Conservation (phyloP, 2,797 vertebrate species). For the Meda fulgida region DNA sequence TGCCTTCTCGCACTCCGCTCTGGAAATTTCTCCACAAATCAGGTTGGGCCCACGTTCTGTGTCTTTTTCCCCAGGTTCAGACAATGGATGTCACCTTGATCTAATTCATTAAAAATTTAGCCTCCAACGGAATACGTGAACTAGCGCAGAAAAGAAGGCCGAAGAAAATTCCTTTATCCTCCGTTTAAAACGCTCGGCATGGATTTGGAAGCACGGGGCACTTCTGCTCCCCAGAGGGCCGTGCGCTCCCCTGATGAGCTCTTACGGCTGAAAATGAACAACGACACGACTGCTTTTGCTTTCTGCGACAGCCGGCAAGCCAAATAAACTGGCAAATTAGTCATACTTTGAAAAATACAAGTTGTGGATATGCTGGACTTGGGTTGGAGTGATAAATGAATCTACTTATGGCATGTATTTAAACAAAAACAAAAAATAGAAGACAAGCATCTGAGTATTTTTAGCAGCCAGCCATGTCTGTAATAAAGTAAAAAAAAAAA, state of each 20-base stretch:
- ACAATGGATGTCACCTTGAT: slow-evolving; percentile 66
- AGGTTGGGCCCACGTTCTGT: slow-evolving; percentile 52
- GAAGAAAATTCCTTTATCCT: slow-evolving; percentile 43
- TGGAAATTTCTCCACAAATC: slow-evolving; percentile 54
- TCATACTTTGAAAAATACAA: slow-evolving; percentile 48
- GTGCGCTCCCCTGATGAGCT: slow-evolving; percentile 22
- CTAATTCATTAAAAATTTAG: slow-evolving; percentile 62
- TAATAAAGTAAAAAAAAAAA: background rate
- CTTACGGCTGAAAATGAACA: slow-evolving; percentile 41
- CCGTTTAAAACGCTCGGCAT: background rate
- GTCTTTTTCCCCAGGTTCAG: slow-evolving; percentile 57
- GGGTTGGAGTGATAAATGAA: slow-evolving; percentile 37
- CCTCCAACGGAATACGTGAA: slow-evolving; percentile 54
- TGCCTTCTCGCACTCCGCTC: slow-evolving; percentile 48
- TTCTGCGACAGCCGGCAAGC: slow-evolving; percentile 42
- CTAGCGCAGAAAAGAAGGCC: slow-evolving; percentile 31
- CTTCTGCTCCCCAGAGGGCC: slow-evolving; percentile 16
- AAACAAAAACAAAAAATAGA: background rate
- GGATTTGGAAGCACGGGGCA: slow-evolving; percentile 16
- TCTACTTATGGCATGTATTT: slow-evolving; percentile 6
- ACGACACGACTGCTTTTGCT: slow-evolving; percentile 8
- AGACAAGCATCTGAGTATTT: slow-evolving; percentile 43
- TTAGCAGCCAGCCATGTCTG: slow-evolving; percentile 11
- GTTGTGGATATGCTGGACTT: slow-evolving; percentile 4
- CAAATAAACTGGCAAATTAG: slow-evolving; percentile 53